Conservation (phyloP, 2,888 invertebrate genomes). For the Abrostola triplasia region DNA sequence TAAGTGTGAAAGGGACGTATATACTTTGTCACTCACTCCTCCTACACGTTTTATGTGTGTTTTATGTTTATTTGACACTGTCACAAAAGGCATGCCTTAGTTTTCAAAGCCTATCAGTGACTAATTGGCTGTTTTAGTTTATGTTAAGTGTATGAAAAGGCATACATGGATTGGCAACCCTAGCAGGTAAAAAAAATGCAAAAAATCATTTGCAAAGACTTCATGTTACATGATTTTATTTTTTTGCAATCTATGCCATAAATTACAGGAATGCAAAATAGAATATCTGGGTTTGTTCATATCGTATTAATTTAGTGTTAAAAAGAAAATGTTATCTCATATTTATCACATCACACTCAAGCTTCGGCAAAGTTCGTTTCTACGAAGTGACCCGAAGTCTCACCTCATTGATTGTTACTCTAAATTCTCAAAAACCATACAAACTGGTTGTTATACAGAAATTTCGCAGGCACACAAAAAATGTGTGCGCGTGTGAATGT, state of each 20-base stretch:
- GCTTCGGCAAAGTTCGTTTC: conserved; percentile 18
- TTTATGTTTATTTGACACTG: conserved; percentile 41
- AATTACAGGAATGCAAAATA: too few relatives aligned
- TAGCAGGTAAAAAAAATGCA: too few relatives aligned
- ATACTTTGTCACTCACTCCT: conserved; percentile 31
- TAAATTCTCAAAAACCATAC: conserved; percentile 46
- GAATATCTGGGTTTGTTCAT: too few relatives aligned
- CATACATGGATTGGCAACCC: too few relatives aligned
- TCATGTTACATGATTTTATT: too few relatives aligned
- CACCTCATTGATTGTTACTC: conserved; percentile 13
- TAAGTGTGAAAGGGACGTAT: conserved; percentile 17
- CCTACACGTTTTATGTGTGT: conserved; percentile 38
- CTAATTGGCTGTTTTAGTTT: conserved; percentile 34
- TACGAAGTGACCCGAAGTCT: conserved; percentile 12
- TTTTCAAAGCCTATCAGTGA: conserved; percentile 27
- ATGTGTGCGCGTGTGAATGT: conserved; percentile 83
- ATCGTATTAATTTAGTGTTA: too few relatives aligned
- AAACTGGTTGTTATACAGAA: conserved; percentile 52
- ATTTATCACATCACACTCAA: conserved; percentile 7
- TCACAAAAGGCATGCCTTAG: conserved; percentile 42
- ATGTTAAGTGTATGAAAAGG: background rate
- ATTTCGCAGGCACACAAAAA: conserved; percentile 76
- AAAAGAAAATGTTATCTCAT: background rate
- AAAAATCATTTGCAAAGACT: too few relatives aligned
- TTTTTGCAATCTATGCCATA: too few relatives aligned